Evolutionary conservation across 92 coral and sea anemone genomes (phyloP).

Genomic region (Palythoa grandiflora): DNA sequence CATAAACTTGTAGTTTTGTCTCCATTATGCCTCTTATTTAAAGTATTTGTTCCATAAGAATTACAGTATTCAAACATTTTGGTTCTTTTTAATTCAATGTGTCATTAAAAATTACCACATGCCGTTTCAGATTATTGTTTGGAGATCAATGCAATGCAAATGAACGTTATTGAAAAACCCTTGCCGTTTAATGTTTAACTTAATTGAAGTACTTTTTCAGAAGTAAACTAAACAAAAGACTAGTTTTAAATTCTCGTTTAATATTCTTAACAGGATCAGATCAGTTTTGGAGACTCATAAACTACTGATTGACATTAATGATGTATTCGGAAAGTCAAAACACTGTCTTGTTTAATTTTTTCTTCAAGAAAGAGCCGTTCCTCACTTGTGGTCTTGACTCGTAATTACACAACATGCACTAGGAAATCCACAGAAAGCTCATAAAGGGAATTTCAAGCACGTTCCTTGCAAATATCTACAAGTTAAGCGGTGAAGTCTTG

Average conservation of each 20-base stretch:
- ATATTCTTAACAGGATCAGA: neutral
- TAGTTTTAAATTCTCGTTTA: neutral
- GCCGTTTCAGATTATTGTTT: neutral
- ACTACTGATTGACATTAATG: neutral
- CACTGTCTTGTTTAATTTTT: too few relatives aligned
- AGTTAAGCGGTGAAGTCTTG: too few relatives aligned
- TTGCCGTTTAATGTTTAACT: neutral
- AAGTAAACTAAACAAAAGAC: neutral
- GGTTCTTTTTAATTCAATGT: neutral
- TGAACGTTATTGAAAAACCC: neutral
- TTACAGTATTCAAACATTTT: neutral
- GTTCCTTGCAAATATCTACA: too few relatives aligned
- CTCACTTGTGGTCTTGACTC: too few relatives aligned
- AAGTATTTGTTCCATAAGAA: neutral
- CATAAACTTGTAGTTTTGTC: neutral
- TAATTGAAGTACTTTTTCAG: neutral
- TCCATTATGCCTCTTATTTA: neutral
- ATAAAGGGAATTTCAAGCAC: too few relatives aligned
- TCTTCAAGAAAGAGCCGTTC: too few relatives aligned
- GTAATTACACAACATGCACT: too few relatives aligned
- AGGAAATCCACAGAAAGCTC: too few relatives aligned
- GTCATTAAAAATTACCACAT: neutral
- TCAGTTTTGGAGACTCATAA: neutral
- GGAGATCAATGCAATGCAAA: neutral
- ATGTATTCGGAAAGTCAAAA: too few relatives aligned